Conservation (phyloP, 2,797 vertebrate species). For the Protosalanx chinensis region DNA sequence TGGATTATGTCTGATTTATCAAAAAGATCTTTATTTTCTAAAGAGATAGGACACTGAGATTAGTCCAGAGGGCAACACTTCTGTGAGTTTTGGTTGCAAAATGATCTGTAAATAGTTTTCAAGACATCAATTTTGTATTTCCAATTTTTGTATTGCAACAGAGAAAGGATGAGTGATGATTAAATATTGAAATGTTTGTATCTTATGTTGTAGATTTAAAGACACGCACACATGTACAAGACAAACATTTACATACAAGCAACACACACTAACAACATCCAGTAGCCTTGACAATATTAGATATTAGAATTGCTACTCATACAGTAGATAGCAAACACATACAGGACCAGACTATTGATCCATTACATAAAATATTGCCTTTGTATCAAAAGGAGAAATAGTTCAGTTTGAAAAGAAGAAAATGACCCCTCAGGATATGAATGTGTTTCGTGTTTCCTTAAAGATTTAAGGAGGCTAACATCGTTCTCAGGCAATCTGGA, state of each 20-base stretch:
- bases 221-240: background rate
- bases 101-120: constrained; percentile 49
- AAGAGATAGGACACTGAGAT: constrained; percentile 15
- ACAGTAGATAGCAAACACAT: background rate
- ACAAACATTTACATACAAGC: constrained; percentile 5
- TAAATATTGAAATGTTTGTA: constrained; percentile 1
- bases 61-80: background rate
- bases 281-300: background rate
- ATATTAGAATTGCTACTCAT: background rate
- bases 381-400: background rate
- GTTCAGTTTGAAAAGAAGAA: background rate
- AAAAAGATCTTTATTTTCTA: constrained; percentile 24
- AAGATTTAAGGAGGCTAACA: background rate
- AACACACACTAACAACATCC: background rate
- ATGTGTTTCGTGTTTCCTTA: background rate
- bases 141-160: constrained; percentile 43
- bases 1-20: background rate
- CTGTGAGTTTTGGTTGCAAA: constrained; percentile 10
- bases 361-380: background rate
- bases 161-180: constrained; percentile 39
- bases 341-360: background rate
- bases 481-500: background rate
- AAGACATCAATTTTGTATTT: constrained; percentile 39
- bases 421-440: background rate
- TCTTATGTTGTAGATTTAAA: constrained; percentile 1